These are phyloP conservation scores for Esperia sulphurella DNA, from an alignment of 2,888 invertebrate genomes.

Conservation along the genomic window DNA sequence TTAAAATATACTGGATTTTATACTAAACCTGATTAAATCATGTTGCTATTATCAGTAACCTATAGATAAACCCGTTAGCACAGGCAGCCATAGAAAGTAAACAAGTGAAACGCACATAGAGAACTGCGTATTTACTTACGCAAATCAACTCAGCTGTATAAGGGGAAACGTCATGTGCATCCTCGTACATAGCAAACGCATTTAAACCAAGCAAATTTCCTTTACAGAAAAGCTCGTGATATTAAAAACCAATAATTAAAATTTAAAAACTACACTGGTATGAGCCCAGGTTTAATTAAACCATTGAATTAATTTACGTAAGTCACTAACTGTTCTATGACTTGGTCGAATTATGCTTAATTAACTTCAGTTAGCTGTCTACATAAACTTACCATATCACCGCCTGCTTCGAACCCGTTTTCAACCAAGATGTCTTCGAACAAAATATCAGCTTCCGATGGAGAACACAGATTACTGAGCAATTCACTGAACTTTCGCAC, in stretches of 20 bases:
- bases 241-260: no score
- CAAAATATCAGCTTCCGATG: conserved; percentile 66
- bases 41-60: conserved; percentile 9
- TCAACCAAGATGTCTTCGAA: conserved; percentile 70
- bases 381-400: conserved; percentile 44
- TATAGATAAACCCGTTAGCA: conserved; percentile 12
- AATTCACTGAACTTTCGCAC: conserved; percentile 75
- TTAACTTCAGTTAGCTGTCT: neutral
- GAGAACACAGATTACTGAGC: conserved; percentile 73
- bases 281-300: no score
- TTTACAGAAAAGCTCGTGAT: no score
- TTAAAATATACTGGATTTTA: no score
- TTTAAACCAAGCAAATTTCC: no score
- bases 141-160: neutral
- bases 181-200: no score
- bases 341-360: no score
- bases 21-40: neutral
- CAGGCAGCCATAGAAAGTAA: conserved; percentile 15
- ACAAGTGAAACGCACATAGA: conserved; percentile 5
- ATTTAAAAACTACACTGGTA: no score
- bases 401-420: conserved; percentile 54
- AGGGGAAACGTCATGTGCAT: neutral
- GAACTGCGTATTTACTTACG: conserved; percentile 5
- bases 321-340: no score
- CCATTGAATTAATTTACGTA: no score